Evolutionary conservation across 2,113 vertebrate species (phyloP).

Genomic region (Coptodon bakossiorum): DNA sequence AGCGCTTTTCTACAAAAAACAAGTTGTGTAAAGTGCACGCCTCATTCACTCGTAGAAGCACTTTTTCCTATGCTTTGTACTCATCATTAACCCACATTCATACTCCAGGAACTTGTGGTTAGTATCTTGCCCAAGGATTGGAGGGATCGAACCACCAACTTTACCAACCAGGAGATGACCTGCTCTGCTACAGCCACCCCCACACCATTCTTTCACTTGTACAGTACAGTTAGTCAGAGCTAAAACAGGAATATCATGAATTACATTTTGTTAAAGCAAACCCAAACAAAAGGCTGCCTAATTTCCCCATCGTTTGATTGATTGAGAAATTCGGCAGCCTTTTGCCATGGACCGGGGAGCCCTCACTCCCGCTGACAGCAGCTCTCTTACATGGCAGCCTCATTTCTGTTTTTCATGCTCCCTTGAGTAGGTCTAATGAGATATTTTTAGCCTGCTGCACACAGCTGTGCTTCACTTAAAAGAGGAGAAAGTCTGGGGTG

Average conservation of each 20-base stretch:
- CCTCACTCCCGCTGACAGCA: conserved; percentile 1
- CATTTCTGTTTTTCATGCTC: conserved; percentile 36
- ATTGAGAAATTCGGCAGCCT: not conserved
- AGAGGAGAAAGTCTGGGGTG: not conserved
- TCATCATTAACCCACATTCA: not conserved
- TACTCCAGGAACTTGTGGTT: not conserved
- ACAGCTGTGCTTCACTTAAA: conserved; percentile 30
- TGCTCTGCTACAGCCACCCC: not conserved
- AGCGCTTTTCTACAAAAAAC: not conserved
- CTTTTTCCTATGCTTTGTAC: not conserved
- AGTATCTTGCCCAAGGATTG: not conserved
- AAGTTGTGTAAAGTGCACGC: not conserved
- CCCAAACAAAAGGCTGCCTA: not conserved
- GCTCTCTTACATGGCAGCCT: conserved; percentile 16
- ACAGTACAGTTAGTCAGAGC: not conserved
- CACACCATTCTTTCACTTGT: not conserved
- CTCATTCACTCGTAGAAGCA: rapidly evolving
- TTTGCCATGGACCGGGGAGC: not conserved
- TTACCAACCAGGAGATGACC: not conserved
- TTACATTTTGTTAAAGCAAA: not conserved
- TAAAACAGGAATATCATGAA: not conserved
- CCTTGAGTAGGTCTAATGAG: conserved; percentile 1
- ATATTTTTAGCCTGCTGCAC: conserved; percentile 48
- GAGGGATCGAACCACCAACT: not conserved
- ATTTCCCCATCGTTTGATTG: not conserved